Base-by-base conservation (phyloP, 1,140 invertebrate genomes). In the Cecropterus lyciades region DNA sequence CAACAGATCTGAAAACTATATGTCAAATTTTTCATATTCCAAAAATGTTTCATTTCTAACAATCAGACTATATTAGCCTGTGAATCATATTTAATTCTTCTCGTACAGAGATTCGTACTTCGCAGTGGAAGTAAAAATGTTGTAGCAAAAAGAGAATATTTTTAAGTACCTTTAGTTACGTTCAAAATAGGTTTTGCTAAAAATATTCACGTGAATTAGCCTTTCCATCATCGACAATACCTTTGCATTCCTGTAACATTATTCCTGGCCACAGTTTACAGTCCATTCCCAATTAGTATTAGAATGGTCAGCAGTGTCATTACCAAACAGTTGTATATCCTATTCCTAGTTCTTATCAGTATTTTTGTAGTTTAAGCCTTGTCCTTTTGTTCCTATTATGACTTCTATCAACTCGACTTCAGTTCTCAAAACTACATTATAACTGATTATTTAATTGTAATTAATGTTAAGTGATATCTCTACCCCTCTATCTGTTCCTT, bases 311-410 rank as follows among this genome's bases (percentile, higher is more conserved):
- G 69, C 79, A 72, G 56, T 77, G 67, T 77, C 71, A 71, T 68
- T 69, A 80, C 69, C 70, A 77, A 80, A 77, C 68, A 65, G 70
- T 77, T 73, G 62, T 69, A 46, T 67, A 71, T 52, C 80, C 77
- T 76, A 82, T 75, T 80, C 85, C 82, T 90, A 89, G 77, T 75
- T 78, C 81, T 66, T 81, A 87, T 85, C 86, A 90, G 86, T 89
- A 90, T 90, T 89, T 75, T 84, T 77, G 69, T 90, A 87, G 80
- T 46, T 33, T 88, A 89, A 90, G 87, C 49, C 82, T 84, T 82
- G 7, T 80, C 73, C 79, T 74, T 67, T 87, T 83, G 87, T 90
- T 90, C 86, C 87, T 90, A 90, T 74, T 75, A 73, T 52, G 48
- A 74, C 17, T 70, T 51, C 49, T 70, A 70, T 63, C 49, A 72